phyloP scores from a whole-genome alignment of 92 coral and sea anemone species.

The Diadumene lineata region DNA sequence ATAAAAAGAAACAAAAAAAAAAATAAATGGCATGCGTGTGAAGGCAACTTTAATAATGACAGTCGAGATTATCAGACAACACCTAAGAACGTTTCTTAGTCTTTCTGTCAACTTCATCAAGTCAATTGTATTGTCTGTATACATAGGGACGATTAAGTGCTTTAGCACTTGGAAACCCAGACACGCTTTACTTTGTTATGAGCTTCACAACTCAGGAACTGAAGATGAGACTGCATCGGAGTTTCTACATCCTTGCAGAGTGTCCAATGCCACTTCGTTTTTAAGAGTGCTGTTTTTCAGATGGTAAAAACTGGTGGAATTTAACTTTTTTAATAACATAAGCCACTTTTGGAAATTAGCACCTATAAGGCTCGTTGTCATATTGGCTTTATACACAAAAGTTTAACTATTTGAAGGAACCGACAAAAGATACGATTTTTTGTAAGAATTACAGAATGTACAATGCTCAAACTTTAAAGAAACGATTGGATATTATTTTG shows the following conservation, averaged over 20 bases:
- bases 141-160: neutral
- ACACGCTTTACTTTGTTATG: neutral
- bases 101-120: constrained; percentile 6
- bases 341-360: neutral
- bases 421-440: neutral
- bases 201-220: neutral
- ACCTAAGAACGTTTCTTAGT: neutral
- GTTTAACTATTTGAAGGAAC: neutral
- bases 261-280: neutral
- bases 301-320: neutral
- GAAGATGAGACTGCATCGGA: neutral
- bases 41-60: neutral
- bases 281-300: neutral
- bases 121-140: neutral
- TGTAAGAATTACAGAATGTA: neutral
- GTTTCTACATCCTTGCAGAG: neutral
- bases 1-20: too few relatives aligned
- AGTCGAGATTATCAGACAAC: neutral
- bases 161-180: constrained; percentile 11
- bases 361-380: neutral
- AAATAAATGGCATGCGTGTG: too few relatives aligned
- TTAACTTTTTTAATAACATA: too few relatives aligned
- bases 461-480: constrained; percentile 7
- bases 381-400: neutral
- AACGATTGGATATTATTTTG: constrained; percentile 14